Percentiles rank a stretch among this genome's conserved stretches.
Conservation (phyloP, 2,888 invertebrate species). For the Acanthosoma haemorrhoidale region DNA sequence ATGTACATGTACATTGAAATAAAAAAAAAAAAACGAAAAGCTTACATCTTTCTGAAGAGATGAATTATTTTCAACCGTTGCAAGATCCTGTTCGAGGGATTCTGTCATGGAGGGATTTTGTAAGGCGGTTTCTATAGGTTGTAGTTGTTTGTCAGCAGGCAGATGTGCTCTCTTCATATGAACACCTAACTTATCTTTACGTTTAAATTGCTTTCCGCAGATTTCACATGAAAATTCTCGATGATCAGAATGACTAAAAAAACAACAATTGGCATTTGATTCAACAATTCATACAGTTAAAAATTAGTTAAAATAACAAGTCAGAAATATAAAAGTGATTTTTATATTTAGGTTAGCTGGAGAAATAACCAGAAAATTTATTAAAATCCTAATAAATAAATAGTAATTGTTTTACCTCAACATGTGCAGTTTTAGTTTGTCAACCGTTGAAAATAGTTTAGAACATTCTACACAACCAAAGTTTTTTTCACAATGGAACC, state of each 20-base stretch:
- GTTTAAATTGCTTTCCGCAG: conserved; percentile 71
- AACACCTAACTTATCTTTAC: conserved; percentile 68
- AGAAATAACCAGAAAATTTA: too few relatives aligned
- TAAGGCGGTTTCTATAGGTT: conserved; percentile 38
- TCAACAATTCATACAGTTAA: too few relatives aligned
- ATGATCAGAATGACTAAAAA: conserved; percentile 54
- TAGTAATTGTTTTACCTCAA: conserved; percentile 48
- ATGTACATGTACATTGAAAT: too few relatives aligned
- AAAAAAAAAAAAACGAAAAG: too few relatives aligned
- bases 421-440: conserved; percentile 67
- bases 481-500: conserved; percentile 64
- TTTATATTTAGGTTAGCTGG: too few relatives aligned
- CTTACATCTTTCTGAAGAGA: not conserved
- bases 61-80: conserved; percentile 37
- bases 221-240: conserved; percentile 68
- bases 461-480: conserved; percentile 63
- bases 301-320: too few relatives aligned
- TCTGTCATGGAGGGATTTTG: conserved; percentile 47
- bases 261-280: too few relatives aligned
- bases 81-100: conserved; percentile 57
- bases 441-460: conserved; percentile 63
- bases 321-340: too few relatives aligned
- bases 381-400: too few relatives aligned
- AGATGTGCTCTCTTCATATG: conserved; percentile 66
- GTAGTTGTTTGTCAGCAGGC: conserved; percentile 45